Conservation (phyloP, 1,140 invertebrate species). For the Wiebesia pumilae region DNA sequence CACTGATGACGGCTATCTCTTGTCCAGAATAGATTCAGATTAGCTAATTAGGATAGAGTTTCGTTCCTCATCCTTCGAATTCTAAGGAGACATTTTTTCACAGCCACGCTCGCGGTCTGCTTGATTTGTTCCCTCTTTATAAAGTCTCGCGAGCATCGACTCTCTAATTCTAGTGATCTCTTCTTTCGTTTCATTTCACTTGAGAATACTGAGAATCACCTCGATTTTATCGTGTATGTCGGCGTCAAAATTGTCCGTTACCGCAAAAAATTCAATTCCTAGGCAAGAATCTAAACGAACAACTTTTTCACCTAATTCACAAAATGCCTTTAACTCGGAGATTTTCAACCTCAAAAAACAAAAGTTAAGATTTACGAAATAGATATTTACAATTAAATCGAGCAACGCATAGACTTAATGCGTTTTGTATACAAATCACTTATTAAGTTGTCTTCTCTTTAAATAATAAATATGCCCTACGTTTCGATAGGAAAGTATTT, state of each 20-base stretch:
- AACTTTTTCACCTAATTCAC: background rate
- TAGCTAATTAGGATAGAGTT: constrained; percentile 43
- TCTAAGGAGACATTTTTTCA: constrained; percentile 6
- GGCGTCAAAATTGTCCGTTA: background rate
- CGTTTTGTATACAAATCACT: background rate
- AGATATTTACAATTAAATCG: background rate
- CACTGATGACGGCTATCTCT: constrained; percentile 38
- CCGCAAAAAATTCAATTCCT: background rate
- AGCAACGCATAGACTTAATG: background rate
- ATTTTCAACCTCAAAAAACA: background rate
- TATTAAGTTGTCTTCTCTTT: background rate
- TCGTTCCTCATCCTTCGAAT: constrained; percentile 9
- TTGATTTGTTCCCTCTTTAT: background rate
- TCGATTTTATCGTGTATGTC: background rate
- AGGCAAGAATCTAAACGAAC: background rate
- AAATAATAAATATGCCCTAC: background rate
- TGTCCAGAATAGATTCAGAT: background rate
- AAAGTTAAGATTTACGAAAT: background rate
- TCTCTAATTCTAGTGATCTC: background rate
- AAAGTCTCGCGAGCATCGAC: background rate
- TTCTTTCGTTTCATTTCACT: background rate
- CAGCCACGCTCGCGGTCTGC: background rate
- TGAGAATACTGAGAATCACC: background rate
- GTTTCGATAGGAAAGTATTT: background rate
- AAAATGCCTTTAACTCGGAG: background rate